phyloP scores from a whole-genome alignment of 2,797 vertebrate genomes.

The Carapus acus region DNA sequence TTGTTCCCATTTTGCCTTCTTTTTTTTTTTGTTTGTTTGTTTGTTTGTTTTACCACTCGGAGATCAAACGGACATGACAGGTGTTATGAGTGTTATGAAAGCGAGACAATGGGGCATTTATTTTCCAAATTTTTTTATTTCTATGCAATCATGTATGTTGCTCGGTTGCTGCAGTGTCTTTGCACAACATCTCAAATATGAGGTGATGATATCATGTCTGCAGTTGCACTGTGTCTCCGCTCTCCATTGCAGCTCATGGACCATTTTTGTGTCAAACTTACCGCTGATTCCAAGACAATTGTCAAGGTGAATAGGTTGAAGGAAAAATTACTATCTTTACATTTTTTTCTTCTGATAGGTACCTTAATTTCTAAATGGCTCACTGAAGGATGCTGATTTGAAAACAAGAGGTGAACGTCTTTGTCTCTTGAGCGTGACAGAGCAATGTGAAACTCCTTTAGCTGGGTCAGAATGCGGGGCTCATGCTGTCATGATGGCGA shows the following conservation, averaged over 20 bases:
- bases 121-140: slow-evolving; percentile 42
- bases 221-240: slow-evolving; percentile 32
- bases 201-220: slow-evolving; percentile 29
- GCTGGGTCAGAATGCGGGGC: no score
- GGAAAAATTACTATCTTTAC: slow-evolving; percentile 1
- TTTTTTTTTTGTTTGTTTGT: no score
- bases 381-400: no score
- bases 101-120: slow-evolving; percentile 46
- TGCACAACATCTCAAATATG: slow-evolving; percentile 49
- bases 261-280: slow-evolving; percentile 22
- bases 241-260: slow-evolving; percentile 26
- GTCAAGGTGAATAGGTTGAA: slow-evolving; percentile 7
- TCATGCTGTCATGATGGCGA: no score
- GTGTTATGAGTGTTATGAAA: slow-evolving; percentile 19
- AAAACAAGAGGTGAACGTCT: no score
- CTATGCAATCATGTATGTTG: slow-evolving; percentile 60
- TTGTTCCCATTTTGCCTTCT: slow-evolving; percentile 38
- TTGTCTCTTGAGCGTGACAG: slow-evolving; percentile 18
- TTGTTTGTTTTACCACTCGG: slow-evolving; percentile 34
- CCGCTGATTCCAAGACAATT: slow-evolving; percentile 1
- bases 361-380: no score
- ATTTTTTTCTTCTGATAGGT: no score
- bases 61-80: slow-evolving; percentile 39
- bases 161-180: slow-evolving; percentile 47
- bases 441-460: slow-evolving; percentile 13